Base-by-base conservation (phyloP, 2,888 invertebrate species). In the Hirtodrosophila cameraria region DNA sequence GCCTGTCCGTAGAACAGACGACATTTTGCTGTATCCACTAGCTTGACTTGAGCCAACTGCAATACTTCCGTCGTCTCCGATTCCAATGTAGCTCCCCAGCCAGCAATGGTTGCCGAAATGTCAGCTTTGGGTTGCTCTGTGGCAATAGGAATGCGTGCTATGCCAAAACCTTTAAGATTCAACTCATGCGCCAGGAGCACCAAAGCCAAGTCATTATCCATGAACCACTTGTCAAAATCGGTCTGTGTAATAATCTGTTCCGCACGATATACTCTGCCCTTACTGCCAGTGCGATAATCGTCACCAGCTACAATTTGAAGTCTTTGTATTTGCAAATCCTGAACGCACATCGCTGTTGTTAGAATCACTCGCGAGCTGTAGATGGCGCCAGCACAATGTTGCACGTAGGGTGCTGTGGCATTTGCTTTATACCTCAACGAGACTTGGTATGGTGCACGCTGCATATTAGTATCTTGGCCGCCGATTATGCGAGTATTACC, bases 181-280 rank as follows among this genome's bases (percentile, higher is more conserved):
- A 45, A 8, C 2, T 31, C 7, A 1, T 48, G 27, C 4, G 8
- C 11, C n/a, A 36, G 11, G 8, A 48, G 2, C 36, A 48, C 8
- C 27, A 48, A 18, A n/a, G 48, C 48, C 48, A 48, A 28, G 18
- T 48, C 36, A 16, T 48, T 38, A 12, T 36, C 36, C 36, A 48
- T 48, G 2, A 27, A 18, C 48, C 11, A 27, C 8, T 16, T n/a
- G 15, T 48, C 12, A 8, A 48, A 48, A 11, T 48, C 18, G 3
- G 36, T 13, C 9, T 48, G 36, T 11, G 15, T 9, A 8, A 38
- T 28, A 16, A 48, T 12, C 11, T 12, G 15, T 16, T 36, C 27
- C 18, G 36, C 48, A 11, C 16, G 36, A 48, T 33, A 36, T 1
- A 25, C 15, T 5, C 36, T 27, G 5, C 36, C 48, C 11, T 48